Conservation (phyloP, 2,888 invertebrate species). For the Anorthoa munda region DNA sequence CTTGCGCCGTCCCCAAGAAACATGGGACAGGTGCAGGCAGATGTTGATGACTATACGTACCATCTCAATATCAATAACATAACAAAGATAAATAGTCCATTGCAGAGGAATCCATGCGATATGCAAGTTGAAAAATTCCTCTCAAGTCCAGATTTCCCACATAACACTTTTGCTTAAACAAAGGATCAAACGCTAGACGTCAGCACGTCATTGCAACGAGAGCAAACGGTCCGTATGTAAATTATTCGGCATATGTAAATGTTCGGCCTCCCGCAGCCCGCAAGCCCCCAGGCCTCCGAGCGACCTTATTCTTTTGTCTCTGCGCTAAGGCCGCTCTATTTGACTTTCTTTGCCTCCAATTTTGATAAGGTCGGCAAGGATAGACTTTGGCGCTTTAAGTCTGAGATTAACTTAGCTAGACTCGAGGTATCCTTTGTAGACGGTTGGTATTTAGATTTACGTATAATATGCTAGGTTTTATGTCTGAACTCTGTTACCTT, state of each 20-base stretch:
- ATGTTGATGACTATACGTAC: too few species aligned
- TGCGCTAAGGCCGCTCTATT: constrained; percentile 44
- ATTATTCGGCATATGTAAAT: constrained; percentile 58
- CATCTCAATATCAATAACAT: neutral
- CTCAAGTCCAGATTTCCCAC: neutral
- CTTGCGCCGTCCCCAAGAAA: too few species aligned
- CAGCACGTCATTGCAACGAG: constrained; percentile 32
- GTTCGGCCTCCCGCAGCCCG: constrained; percentile 52
- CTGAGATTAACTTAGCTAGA: constrained; percentile 38
- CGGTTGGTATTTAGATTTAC: constrained; percentile 38
- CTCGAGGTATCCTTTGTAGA: constrained; percentile 37
- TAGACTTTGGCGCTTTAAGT: constrained; percentile 28
- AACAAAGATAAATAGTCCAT: neutral
- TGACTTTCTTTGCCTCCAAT: constrained; percentile 58
- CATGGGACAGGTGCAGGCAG: too few species aligned
- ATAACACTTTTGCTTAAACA: constrained; percentile 20
- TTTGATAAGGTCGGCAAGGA: constrained; percentile 49
- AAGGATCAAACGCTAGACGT: constrained; percentile 25
- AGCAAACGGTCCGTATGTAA: constrained; percentile 44
- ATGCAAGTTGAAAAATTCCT: neutral
- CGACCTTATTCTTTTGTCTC: constrained; percentile 64
- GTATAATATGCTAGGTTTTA: constrained; percentile 21
- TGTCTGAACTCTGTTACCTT: constrained; percentile 32
- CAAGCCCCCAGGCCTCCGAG: constrained; percentile 37
- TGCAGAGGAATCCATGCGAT: neutral